Base-by-base conservation (phyloP, 1,140 invertebrate genomes). In the Augochlora pura region DNA sequence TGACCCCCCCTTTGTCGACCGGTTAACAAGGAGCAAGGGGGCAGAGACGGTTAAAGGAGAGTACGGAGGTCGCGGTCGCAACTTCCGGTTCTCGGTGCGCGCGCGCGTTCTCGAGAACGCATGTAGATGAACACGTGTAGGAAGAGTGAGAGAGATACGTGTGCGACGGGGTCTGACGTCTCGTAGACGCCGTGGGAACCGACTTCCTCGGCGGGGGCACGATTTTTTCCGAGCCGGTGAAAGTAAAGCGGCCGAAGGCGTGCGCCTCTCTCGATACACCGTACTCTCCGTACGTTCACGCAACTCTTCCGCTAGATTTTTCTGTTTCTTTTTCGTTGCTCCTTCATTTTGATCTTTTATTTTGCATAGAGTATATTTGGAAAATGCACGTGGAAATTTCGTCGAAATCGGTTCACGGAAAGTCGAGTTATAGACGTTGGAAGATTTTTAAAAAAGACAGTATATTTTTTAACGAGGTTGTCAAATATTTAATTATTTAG, bases 1-100 rank as follows among this genome's bases (percentile, higher is more conserved):
- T 2, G 9, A 12, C 14, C 10, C 42, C 12, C 10, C 7, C 49
- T 18, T 16, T 21, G 16, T 60, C 38, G 27, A 49, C 62, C 52
- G 46, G 57, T 39, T 68, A 57, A 65, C 66, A 49, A 70, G 77
- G 68, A 75, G 70, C 59, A 57, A 25, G 62, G 71, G 79, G 59
- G 65, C 63, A 70, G 69, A 80, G 72, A 79, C 80, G 72, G 73
- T 85, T 60, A 42, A 78, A 86, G 77, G 70, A 87, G 71, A 62
- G 68, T 80, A 84, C 64, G 80, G 82, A 84, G 86, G 83, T 81
- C 80, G 75, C 74, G 80, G 74, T 77, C 67, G 75, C 75, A 32
- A 78, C 75, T 81, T 81, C 80, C 80, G 80, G 67, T 70, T 81
- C 60, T 70, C 59, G 16, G 49, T n/a, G 32, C 1, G 32, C 18